Percentiles rank a stretch among this genome's conserved stretches.
Conservation (phyloP, 2,888 invertebrate genomes). For the Cartodere bifasciata region DNA sequence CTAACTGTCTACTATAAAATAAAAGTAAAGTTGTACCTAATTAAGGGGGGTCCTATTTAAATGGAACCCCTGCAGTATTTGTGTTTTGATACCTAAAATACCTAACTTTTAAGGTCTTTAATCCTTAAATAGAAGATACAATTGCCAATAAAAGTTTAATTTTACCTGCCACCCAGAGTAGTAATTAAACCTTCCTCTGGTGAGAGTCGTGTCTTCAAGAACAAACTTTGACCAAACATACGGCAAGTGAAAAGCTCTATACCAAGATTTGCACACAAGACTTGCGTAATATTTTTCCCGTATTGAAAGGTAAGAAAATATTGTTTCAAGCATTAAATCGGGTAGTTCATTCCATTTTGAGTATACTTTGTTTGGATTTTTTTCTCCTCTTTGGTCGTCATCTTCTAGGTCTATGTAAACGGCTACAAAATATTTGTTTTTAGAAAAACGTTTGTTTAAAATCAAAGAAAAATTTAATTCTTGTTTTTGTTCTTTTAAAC, state of each 20-base stretch:
- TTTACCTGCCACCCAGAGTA: conserved; percentile 66
- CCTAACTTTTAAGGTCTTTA: too few relatives aligned
- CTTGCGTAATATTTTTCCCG: conserved; percentile 63
- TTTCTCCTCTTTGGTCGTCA: conserved; percentile 29
- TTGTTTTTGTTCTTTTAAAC: too few relatives aligned
- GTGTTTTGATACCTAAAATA: too few relatives aligned
- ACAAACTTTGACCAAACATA: conserved; percentile 64
- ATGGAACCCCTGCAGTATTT: too few relatives aligned
- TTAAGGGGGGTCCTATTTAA: too few relatives aligned
- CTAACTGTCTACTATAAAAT: too few relatives aligned
- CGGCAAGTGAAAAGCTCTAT: conserved; percentile 56
- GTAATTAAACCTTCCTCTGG: conserved; percentile 63
- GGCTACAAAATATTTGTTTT: conserved; percentile 23
- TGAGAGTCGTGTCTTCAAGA: conserved; percentile 58
- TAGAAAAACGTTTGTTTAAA: too few relatives aligned
- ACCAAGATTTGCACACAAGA: conserved; percentile 53
- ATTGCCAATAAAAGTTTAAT: too few relatives aligned
- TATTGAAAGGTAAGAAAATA: conserved; percentile 54
- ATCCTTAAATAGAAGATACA: too few relatives aligned
- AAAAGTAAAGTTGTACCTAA: conserved; percentile 1
- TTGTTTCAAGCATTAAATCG: conserved; percentile 57
- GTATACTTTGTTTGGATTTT: conserved; percentile 32
- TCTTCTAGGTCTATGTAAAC: conserved; percentile 30
- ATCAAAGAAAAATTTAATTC: too few relatives aligned
- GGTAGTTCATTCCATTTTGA: conserved; percentile 57